Conservation (phyloP, 2,113 vertebrate genomes). For the Eulemur rufifrons region DNA sequence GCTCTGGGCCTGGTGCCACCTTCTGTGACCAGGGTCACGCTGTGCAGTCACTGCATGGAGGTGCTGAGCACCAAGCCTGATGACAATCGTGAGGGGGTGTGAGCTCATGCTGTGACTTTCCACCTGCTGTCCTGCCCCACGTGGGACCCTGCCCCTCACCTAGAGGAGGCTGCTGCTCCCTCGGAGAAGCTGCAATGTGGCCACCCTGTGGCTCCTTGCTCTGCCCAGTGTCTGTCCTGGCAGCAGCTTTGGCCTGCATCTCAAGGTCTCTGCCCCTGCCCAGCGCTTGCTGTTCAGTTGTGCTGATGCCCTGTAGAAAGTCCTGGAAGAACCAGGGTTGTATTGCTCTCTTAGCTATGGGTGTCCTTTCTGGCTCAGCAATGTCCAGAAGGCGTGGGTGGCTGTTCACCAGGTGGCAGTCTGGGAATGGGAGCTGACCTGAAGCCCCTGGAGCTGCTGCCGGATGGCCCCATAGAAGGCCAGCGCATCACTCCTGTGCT, state of each 20-base stretch:
- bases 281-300: constrained; percentile 74
- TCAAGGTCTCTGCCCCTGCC: constrained; percentile 62
- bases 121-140: neutral
- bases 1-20: accelerated
- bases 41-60: no score
- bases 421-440: constrained; percentile 80
- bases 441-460: constrained; percentile 85
- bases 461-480: constrained; percentile 89
- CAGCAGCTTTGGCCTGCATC: neutral
- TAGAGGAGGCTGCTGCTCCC: neutral
- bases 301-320: constrained; percentile 83
- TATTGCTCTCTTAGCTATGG: neutral
- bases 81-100: no score
- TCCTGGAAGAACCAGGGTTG: constrained; percentile 81
- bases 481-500: constrained; percentile 88
- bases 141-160: constrained; percentile 74
- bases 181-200: neutral
- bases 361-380: accelerated
- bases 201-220: neutral
- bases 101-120: neutral
- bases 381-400: neutral
- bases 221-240: neutral
- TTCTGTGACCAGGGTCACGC: neutral
- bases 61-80: no score
- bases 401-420: neutral